These are phyloP conservation scores for Schrankia costaestrigalis DNA, from an alignment of 2,888 invertebrate genomes.

Conservation along the genomic window DNA sequence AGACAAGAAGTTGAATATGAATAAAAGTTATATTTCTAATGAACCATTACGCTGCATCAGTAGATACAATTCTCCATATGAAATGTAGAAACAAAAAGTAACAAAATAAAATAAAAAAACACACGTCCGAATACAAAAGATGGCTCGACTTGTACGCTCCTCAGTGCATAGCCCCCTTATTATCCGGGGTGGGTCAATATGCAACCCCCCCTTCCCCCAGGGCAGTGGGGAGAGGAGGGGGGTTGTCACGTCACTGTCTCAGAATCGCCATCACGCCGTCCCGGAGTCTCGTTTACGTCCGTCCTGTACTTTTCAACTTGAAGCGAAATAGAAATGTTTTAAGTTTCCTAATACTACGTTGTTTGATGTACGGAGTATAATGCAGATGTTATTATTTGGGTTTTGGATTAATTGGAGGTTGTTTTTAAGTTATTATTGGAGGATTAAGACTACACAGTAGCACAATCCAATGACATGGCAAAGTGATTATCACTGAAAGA, in stretches of 20 bases:
- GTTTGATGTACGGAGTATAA: slow-evolving; percentile 5
- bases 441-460: too few species aligned
- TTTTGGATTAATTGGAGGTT: too few species aligned
- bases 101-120: slow-evolving; percentile 25
- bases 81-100: too few species aligned
- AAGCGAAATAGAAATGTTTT: slow-evolving; percentile 53
- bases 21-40: too few species aligned
- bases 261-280: slow-evolving; percentile 65
- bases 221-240: slow-evolving; percentile 31
- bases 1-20: too few species aligned
- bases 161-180: slow-evolving; percentile 68
- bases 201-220: slow-evolving; percentile 37
- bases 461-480: too few species aligned
- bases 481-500: too few species aligned
- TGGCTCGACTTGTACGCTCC: slow-evolving; percentile 53
- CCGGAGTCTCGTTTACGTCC: slow-evolving; percentile 72
- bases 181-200: slow-evolving; percentile 66
- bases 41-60: too few species aligned
- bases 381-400: not conserved
- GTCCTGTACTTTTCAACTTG: slow-evolving; percentile 64
- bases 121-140: slow-evolving; percentile 60
- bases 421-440: too few species aligned
- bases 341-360: slow-evolving; percentile 24
- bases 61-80: too few species aligned
- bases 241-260: slow-evolving; percentile 77